Percentiles rank a stretch among this genome's conserved stretches.
These are phyloP conservation scores for Leptodactylus fallax DNA, from an alignment of 2,797 vertebrate species.

Conservation along the genomic window DNA sequence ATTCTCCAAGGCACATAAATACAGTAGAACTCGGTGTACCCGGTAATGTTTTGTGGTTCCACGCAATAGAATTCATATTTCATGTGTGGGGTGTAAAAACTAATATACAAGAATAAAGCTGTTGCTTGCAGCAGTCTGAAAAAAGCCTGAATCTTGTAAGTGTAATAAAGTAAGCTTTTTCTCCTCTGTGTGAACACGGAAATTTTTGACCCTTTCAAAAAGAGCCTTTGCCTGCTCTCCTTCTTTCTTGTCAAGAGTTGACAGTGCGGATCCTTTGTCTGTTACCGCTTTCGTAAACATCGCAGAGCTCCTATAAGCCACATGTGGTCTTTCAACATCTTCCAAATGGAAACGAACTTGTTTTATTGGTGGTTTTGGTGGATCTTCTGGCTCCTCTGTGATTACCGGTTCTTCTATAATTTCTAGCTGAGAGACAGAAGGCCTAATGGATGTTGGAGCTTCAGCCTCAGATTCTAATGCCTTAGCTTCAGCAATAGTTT, in stretches of 20 bases:
- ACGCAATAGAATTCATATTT: constrained; percentile 79
- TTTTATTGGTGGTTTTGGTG: constrained; percentile 72
- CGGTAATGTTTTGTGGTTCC: constrained; percentile 78
- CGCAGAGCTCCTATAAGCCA: not conserved
- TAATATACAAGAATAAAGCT: constrained; percentile 77
- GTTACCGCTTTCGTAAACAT: constrained; percentile 63
- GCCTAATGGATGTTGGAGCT: constrained; percentile 69
- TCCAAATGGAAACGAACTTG: constrained; percentile 39
- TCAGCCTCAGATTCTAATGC: constrained; percentile 67
- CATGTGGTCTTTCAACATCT: not conserved
- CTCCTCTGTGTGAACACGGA: constrained; percentile 78
- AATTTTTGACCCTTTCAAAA: constrained; percentile 83
- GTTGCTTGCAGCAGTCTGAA: constrained; percentile 77
- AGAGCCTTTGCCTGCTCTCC: constrained; percentile 83
- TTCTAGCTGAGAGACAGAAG: constrained; percentile 64
- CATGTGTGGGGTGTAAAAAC: constrained; percentile 77
- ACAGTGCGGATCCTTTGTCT: constrained; percentile 72
- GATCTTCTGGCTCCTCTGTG: constrained; percentile 67
- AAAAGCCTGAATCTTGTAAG: constrained; percentile 80
- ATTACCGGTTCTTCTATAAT: constrained; percentile 68
- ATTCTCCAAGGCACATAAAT: constrained; percentile 79
- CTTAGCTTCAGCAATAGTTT: constrained; percentile 70
- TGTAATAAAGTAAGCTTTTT: constrained; percentile 79
- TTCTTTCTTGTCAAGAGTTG: constrained; percentile 81
- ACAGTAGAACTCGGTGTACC: constrained; percentile 80